phyloP scores from a whole-genome alignment of 1,140 invertebrate species.

The Galendromus occidentalis region DNA sequence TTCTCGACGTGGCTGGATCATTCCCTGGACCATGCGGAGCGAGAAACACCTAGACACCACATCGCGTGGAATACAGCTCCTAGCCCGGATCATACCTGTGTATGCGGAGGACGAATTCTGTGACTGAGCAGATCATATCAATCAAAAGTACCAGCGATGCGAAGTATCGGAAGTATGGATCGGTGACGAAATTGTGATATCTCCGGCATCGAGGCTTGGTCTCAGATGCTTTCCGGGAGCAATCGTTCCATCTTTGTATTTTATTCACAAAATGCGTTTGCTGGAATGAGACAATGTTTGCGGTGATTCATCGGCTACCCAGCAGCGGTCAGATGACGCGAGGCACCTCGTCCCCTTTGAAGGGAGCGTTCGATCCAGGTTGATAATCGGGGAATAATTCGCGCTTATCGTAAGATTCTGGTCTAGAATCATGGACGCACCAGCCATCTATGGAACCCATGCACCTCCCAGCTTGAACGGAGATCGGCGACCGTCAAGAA shows the following conservation, averaged over 20 bases:
- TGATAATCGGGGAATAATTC: no score
- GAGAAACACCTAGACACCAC: no score
- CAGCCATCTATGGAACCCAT: constrained; percentile 19
- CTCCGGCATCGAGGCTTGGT: background rate
- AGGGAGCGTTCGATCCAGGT: no score
- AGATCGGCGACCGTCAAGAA: constrained; percentile 24
- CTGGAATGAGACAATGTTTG: constrained; percentile 3
- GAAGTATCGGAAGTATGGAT: constrained; percentile 8
- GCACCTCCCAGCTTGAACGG: constrained; percentile 24
- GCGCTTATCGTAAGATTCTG: no score
- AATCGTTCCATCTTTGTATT: constrained; percentile 18
- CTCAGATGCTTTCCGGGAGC: background rate
- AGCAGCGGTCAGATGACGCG: no score
- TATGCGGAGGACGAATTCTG: background rate
- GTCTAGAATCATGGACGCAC: background rate
- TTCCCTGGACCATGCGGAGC: no score
- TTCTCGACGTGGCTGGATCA: no score
- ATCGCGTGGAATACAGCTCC: no score
- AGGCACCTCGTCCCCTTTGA: no score
- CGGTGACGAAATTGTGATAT: background rate
- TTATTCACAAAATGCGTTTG: constrained; percentile 13
- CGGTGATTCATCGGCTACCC: no score
- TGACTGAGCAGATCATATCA: constrained; percentile 7
- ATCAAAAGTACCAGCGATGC: background rate
- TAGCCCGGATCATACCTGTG: background rate